These are phyloP conservation scores for Trichonephila clavipes DNA, from an alignment of 1,140 invertebrate genomes.

Conservation along the genomic window DNA sequence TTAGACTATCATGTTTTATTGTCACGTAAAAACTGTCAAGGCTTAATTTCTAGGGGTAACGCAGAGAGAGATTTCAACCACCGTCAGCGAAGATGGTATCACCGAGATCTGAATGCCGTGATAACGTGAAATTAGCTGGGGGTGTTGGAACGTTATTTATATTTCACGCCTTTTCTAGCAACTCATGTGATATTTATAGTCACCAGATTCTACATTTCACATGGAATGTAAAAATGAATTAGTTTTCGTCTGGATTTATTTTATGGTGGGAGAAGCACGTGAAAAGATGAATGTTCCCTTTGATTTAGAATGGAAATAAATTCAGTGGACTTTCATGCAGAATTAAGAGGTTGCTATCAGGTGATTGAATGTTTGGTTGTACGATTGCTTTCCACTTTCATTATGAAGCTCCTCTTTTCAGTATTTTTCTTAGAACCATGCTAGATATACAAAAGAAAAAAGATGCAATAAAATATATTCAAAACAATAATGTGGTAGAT, in stretches of 20 bases:
- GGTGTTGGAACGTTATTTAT: constrained; percentile 34
- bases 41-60: not conserved
- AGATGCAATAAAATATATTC: too few relatives aligned
- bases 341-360: too few relatives aligned
- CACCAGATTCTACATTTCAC: not conserved
- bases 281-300: not conserved
- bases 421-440: too few relatives aligned
- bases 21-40: constrained; percentile 31
- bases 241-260: not conserved
- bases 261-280: not conserved
- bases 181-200: constrained; percentile 26
- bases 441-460: too few relatives aligned
- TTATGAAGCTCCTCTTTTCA: too few relatives aligned
- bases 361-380: too few relatives aligned
- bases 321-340: not conserved
- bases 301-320: not conserved
- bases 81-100: not conserved
- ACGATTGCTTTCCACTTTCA: too few relatives aligned
- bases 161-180: constrained; percentile 2
- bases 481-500: too few relatives aligned
- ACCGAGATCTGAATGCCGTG: constrained; percentile 5
- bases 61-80: not conserved
- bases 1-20: constrained; percentile 15
- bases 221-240: constrained; percentile 18
- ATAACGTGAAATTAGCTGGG: not conserved